Evolutionary conservation across 2,888 invertebrate species (phyloP), one percentile per base, ranked within the genome.

Genomic region (Melolontha melolontha): DNA sequence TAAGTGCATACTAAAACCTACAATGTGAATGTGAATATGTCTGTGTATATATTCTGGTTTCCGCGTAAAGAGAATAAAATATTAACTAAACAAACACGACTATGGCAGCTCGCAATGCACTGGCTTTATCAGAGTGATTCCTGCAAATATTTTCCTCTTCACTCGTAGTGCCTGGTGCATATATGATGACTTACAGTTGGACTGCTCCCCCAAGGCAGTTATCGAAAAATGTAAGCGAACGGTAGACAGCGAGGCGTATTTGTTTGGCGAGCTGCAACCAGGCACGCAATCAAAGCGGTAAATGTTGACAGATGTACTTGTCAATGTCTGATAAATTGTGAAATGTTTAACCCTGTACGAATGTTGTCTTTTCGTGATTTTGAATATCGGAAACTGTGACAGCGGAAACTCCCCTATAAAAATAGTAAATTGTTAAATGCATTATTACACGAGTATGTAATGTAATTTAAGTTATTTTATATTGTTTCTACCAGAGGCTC

Each of bases 221-320:
- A 44, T 49, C 29, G 51, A 17, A 55, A 49, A 47, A 55, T 59
- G 59, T 59, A 59, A 59, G 44, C 29, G 70, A 67, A 57, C 54
- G 50, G n/a, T 55, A 50, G 29, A 16, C 27, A 16, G 51, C 41
- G 55, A 29, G 44, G 29, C 40, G 47, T 59, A 50, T 50, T 47
- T 40, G 47, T 47, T 69, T 70, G 70, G 71, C 65, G 69, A 62
- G 49, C 52, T 73, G 72, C 68, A 72, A 72, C 72, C 73, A 72
- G 71, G 65, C 71, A 71, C 76, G 78, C 80, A 81, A 81, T 81
- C 81, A 81, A 77, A 77, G 77, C 76, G 75, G 80, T 78, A 82
- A 82, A 82, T 82, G 81, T 82, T 82, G 81, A 82, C 82, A 80
- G 78, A 82, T 80, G 82, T 81, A 81, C 81, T 82, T 81, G 81